These are phyloP conservation scores for Patella caerulea DNA, from an alignment of 2,888 invertebrate species.

Conservation along the genomic window DNA sequence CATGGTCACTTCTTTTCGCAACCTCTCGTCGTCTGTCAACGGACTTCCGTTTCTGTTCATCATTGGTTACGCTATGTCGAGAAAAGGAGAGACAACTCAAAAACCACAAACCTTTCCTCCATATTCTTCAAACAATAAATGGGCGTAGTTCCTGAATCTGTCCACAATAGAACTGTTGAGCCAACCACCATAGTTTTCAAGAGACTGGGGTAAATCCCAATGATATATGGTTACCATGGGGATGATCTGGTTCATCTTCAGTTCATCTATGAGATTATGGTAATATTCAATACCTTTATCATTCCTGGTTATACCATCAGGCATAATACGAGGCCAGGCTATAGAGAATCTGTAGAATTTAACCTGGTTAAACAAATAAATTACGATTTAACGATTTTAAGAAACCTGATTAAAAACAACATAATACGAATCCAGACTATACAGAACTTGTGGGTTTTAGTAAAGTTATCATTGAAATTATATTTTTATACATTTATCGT, in stretches of 20 bases:
- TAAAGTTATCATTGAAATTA: too few relatives aligned
- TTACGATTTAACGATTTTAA: too few relatives aligned
- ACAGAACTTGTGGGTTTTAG: too few relatives aligned
- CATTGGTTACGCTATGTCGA: too few relatives aligned
- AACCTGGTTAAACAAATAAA: too few relatives aligned
- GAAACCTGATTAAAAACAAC: too few relatives aligned
- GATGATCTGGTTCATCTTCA: slow-evolving; percentile 76
- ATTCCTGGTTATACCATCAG: slow-evolving; percentile 77
- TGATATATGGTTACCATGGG: slow-evolving; percentile 77
- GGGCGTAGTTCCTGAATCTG: slow-evolving; percentile 70
- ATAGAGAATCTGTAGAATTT: slow-evolving; percentile 71
- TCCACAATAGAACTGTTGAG: slow-evolving; percentile 59
- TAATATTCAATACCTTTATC: slow-evolving; percentile 83
- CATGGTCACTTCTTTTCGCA: too few relatives aligned
- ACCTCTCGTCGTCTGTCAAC: too few relatives aligned
- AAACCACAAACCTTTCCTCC: slow-evolving; percentile 65
- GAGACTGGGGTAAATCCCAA: slow-evolving; percentile 71
- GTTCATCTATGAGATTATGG: slow-evolving; percentile 81
- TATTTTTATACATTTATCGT: too few relatives aligned
- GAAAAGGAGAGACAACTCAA: not conserved
- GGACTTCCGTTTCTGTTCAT: too few relatives aligned
- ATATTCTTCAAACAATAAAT: slow-evolving; percentile 68
- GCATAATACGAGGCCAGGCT: slow-evolving; percentile 84
- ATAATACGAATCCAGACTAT: too few relatives aligned
- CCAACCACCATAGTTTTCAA: slow-evolving; percentile 72